Conservation (phyloP, 2,797 vertebrate genomes). For the Coregonus sp. region DNA sequence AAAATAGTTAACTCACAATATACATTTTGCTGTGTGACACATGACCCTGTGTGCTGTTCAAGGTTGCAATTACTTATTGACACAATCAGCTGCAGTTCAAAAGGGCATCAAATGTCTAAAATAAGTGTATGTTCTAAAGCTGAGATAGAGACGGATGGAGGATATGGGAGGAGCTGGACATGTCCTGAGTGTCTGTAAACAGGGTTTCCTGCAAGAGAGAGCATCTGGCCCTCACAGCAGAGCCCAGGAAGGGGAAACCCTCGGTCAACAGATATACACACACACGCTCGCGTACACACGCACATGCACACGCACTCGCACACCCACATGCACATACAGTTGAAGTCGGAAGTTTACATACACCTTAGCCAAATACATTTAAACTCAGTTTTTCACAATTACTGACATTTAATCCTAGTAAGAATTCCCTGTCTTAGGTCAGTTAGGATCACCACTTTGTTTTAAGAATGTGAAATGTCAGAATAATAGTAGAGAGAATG, state of each 20-base stretch:
- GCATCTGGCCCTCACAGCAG: constrained; percentile 19
- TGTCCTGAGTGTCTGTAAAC: constrained; percentile 11
- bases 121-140: not conserved
- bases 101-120: not conserved
- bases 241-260: constrained; percentile 17
- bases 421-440: no score
- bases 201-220: constrained; percentile 16
- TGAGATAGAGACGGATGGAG: not conserved
- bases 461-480: no score
- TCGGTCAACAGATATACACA: not conserved
- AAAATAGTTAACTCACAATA: not conserved
- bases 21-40: not conserved
- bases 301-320: not conserved
- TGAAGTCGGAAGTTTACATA: no score
- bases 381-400: no score
- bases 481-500: no score
- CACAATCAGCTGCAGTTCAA: not conserved
- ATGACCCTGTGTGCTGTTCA: not conserved
- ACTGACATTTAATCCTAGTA: no score
- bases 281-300: not conserved
- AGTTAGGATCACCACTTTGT: no score
- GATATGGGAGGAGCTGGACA: constrained; percentile 4
- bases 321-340: not conserved
- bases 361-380: no score
- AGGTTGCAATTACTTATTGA: not conserved